Percentiles rank a stretch among this genome's conserved stretches.
Conservation (phyloP, 2,113 vertebrate species). For the Dipodomys stephensi region DNA sequence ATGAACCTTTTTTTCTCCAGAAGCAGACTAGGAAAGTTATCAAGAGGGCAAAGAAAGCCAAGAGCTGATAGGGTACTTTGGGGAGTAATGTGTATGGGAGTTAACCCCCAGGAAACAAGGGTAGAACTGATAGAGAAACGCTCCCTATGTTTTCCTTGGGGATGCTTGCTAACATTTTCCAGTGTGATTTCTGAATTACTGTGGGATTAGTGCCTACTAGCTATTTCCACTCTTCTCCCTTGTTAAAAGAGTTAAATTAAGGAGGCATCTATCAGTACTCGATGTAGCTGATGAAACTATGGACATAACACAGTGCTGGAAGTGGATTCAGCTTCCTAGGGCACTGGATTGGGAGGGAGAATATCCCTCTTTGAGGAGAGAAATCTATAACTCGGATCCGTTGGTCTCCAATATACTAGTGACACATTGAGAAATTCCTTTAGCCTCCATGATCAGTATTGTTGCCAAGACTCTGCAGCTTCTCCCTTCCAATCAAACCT, state of each 20-base stretch:
- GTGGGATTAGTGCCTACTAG: neutral
- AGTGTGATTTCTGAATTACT: slow-evolving; percentile 3
- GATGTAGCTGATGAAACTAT: neutral
- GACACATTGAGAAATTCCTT: neutral
- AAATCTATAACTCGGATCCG: neutral
- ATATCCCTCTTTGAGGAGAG: neutral
- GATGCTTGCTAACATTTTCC: neutral
- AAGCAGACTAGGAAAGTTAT: neutral
- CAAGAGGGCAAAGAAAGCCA: neutral
- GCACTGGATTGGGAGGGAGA: neutral
- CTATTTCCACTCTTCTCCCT: neutral
- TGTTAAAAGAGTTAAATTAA: neutral
- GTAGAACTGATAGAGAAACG: neutral
- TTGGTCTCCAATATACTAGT: neutral
- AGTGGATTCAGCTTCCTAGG: neutral
- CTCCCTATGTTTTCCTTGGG: neutral
- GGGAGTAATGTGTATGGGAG: neutral
- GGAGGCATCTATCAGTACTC: neutral
- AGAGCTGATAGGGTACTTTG: too few species aligned
- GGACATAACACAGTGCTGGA: neutral
- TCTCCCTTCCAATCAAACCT: neutral
- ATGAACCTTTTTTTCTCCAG: neutral
- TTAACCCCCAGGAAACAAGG: neutral
- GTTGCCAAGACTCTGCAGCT: neutral
- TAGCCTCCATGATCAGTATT: neutral